phyloP scores from a whole-genome alignment of 2,797 vertebrate species.

The Bufotes viridis region DNA sequence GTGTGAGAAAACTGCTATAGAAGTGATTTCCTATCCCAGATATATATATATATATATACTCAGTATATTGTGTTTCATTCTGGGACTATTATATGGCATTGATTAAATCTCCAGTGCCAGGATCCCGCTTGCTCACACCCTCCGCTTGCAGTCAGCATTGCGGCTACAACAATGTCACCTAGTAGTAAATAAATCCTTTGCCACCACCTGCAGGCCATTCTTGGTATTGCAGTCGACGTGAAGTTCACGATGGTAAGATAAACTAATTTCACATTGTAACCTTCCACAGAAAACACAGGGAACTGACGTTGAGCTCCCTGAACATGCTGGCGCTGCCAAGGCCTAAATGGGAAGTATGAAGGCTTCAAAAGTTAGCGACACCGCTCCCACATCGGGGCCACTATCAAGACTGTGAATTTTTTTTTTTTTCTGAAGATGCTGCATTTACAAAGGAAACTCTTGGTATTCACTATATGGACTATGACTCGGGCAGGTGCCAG shows the following conservation, averaged over 20 bases:
- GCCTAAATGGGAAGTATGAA: constrained; percentile 1
- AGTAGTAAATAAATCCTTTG: not conserved
- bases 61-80: not conserved
- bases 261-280: not conserved
- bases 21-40: not conserved
- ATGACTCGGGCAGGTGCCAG: not conserved
- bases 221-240: not conserved
- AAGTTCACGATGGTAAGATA: not conserved
- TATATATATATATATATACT: too few relatives aligned
- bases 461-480: not conserved
- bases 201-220: not conserved
- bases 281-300: constrained; percentile 2
- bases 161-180: not conserved
- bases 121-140: not conserved
- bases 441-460: not conserved
- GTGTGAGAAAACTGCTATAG: not conserved
- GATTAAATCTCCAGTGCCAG: not conserved
- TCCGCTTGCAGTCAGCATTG: not conserved
- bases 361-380: not conserved
- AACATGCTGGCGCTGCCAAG: not conserved
- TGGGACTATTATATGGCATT: not conserved
- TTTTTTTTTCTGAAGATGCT: constrained; percentile 17
- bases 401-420: not conserved
- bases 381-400: not conserved
- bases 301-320: too few relatives aligned